Evolutionary conservation across 2,888 invertebrate species (phyloP), one percentile per base, ranked within the genome.

Genomic region (Conistra vaccinii): DNA sequence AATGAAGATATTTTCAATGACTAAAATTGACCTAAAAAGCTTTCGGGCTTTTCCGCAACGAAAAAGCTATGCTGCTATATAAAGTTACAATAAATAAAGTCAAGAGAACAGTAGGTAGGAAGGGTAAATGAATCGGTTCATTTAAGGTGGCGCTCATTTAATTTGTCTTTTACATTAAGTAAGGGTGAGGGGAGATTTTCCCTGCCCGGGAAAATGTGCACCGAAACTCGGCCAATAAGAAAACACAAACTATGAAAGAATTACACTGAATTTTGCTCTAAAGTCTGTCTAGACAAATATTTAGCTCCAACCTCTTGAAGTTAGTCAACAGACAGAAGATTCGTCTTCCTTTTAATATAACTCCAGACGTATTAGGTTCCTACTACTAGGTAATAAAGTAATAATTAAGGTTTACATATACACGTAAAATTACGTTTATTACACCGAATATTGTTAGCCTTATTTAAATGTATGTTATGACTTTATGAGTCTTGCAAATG

Each of bases 91-190:
- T 42, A 32, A n/a, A 45, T 78, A n/a, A 65, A 55, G 23, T n/a
- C 53, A 45, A 55, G 51, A 29, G 7, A 32, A 32, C 17, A 73
- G 32, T 74, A 42, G 48, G 9, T 65, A 32, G 14, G 23, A 17
- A 14, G 17, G 39, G 17, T 45, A 6, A 80, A 68, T 81, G 32
- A 74, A 60, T 65, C 32, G 42, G 48, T 66, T 61, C 20, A 69
- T 69, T 75, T 42, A 60, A 42, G 17, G 26, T n/a, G 32, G 42
- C 20, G 26, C 10, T 26, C 45, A 14, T 62, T 66, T 45, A 6
- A 39, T 55, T 69, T 42, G 42, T 78, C 3, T 67, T 69, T 62
- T 39, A 42, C 69, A 70, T 48, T 61, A 45, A 62, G 14, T 62
- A 53, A 79, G 14, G 23, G 17, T 9, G 20, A 42, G 35, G 17